Evolutionary conservation across 30 jellyfish, hydroid and myxozoan species (phyloP), one percentile per base, ranked within the genome.

Genomic region (Sanderia malayensis): DNA sequence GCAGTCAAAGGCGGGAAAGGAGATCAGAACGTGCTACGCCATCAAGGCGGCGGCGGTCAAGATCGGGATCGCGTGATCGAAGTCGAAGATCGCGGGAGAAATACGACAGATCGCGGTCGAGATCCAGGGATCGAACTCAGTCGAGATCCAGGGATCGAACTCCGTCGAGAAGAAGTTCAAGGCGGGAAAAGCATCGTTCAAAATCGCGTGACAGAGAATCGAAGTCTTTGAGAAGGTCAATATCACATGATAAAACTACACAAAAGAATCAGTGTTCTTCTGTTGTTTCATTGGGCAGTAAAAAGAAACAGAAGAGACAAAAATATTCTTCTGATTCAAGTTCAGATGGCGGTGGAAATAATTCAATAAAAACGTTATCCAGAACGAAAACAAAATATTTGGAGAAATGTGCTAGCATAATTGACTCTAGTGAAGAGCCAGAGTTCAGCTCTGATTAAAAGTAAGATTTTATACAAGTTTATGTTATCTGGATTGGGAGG

Each of bases 51-150:
- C 6, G 52, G 52, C 52, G 13, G 13, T 37, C 52, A 25, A 67
- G 97, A 49, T 37, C 84, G 31, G 74, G 94, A 45, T 75, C 93
- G 6, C 78, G 81, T 18, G 73, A 83, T 1, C 86, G 93, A 31
- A 72, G 85, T 25, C 52, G 97, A 25, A 76, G 81, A 20, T 41
- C 75, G 27, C 61, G 63, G 7, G 63, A 33, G 17, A 47, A 76
- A 23, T 21, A 44, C 44, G 28, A 82, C n/a, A 60, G 89, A 52
- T 31, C 47, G 8, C 74, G 74, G 8, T 73, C 74, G 17, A 29
- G 31, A 8, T 70, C 71, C 18, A 70, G 82, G 46, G 82, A 70
- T 17, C 21, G 82, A 25, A 31, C 58, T 29, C 1, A 31, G 1
- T 52, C 82, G 46, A 70, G 55, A 70, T 47, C 32, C n/a, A 10